Conservation (phyloP, 2,113 vertebrate species). For the Noturus placidus region DNA sequence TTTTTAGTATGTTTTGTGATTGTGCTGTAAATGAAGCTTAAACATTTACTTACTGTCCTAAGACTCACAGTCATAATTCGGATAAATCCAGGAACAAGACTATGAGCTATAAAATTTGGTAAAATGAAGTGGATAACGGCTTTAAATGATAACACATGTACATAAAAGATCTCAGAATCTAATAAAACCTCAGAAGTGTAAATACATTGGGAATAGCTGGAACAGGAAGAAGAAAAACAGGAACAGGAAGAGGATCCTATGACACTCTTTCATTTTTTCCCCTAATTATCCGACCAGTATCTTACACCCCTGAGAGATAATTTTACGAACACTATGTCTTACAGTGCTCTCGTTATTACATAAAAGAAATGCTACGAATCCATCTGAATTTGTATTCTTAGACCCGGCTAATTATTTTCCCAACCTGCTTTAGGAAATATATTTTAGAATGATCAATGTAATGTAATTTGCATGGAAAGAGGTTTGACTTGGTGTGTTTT, state of each 20-base stretch:
- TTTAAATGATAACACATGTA: too few relatives aligned
- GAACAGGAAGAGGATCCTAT: background rate
- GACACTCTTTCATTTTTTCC: background rate
- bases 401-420: background rate
- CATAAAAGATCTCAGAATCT: background rate
- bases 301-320: background rate
- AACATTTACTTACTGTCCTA: background rate
- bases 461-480: constrained; percentile 17
- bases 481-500: background rate
- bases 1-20: background rate
- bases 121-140: too few relatives aligned
- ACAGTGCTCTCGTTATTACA: background rate
- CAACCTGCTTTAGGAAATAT: constrained; percentile 1
- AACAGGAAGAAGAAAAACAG: background rate
- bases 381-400: background rate
- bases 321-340: background rate
- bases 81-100: too few relatives aligned
- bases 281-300: background rate
- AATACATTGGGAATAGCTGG: background rate
- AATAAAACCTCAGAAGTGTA: background rate
- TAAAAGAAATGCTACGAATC: background rate
- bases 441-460: constrained; percentile 9
- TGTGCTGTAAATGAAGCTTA: background rate
- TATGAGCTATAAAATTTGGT: background rate
- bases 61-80: background rate